Evolutionary conservation across 64 coral and sea anemone genomes (phyloP).

Genomic region (Acropora yongei): DNA sequence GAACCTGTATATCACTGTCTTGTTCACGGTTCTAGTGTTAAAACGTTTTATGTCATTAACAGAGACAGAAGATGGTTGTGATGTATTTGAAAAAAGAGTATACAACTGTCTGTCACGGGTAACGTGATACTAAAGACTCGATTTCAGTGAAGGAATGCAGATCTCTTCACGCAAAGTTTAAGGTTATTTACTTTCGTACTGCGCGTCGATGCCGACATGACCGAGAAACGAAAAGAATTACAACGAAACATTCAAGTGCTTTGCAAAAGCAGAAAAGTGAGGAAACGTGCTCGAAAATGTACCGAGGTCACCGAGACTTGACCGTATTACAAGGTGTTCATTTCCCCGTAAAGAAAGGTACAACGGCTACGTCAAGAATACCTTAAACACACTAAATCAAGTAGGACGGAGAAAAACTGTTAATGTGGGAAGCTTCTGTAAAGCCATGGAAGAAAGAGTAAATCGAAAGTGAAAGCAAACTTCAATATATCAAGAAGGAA

Average conservation of each 20-base stretch:
- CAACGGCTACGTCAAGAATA: background rate
- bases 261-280: background rate
- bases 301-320: constrained; percentile 55
- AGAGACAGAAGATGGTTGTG: constrained; percentile 17
- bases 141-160: constrained; percentile 4
- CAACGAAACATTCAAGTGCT: constrained; percentile 30
- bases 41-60: background rate
- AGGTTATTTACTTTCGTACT: constrained; percentile 10
- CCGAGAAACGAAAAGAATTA: constrained; percentile 64
- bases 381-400: background rate
- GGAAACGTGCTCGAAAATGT: constrained; percentile 53
- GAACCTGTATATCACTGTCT: too few species aligned
- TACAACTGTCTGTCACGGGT: background rate
- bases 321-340: constrained; percentile 4
- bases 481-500: background rate
- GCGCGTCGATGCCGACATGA: constrained; percentile 15
- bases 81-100: background rate
- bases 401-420: background rate
- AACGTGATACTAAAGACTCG: constrained; percentile 23
- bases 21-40: too few species aligned
- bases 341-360: background rate
- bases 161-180: constrained; percentile 32
- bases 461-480: background rate
- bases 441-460: background rate
- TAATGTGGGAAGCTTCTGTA: background rate